Base-by-base conservation (phyloP, 2,888 invertebrate species). In the Tetragonula carbonaria region DNA sequence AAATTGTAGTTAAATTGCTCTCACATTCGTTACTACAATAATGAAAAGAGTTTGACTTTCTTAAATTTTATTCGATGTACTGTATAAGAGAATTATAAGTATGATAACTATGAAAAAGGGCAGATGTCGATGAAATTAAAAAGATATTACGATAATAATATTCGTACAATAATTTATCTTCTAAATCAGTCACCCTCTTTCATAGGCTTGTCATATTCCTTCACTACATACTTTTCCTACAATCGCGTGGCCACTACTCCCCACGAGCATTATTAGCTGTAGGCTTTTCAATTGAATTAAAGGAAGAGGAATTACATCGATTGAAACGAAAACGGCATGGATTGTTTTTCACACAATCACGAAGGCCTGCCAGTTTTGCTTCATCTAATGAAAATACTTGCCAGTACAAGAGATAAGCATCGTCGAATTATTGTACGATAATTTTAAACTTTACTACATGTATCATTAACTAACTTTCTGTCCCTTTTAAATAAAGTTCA, bases 191-290 rank as follows among this genome's bases (percentile, higher is more conserved):
- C n/a, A 45, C 50, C 57, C 59, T 45, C 57, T 82, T 82, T 65
- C 57, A 50, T 33, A 55, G 55, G 23, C 28, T 18, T 28, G 23
- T n/a, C 62, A 16, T 72, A 33, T 74, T 88, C 76, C 68, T 81
- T 80, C 53, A 62, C 73, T 50, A 73, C 77, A 76, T 87, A 65
- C 86, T 84, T 67, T 73, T 76, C 84, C 72, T 84, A 38, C 88
- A 89, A 91, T 91, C 90, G 90, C 91, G 89, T 91, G 92, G 86
- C 84, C 84, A 75, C 86, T 23, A 23, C 23, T 23, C 87, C 85
- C 84, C 85, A 82, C 80, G 80, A 78, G 89, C 90, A 92, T 92
- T 91, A 92, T 92, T 92, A 92, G 85, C 92, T 91, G 92, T 93
- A 92, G 92, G 91, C 91, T 89, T 80, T 82, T 85, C 82, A 84